These are phyloP conservation scores for Heliconius melpomene DNA, from an alignment of 1,140 invertebrate species.

Conservation along the genomic window DNA sequence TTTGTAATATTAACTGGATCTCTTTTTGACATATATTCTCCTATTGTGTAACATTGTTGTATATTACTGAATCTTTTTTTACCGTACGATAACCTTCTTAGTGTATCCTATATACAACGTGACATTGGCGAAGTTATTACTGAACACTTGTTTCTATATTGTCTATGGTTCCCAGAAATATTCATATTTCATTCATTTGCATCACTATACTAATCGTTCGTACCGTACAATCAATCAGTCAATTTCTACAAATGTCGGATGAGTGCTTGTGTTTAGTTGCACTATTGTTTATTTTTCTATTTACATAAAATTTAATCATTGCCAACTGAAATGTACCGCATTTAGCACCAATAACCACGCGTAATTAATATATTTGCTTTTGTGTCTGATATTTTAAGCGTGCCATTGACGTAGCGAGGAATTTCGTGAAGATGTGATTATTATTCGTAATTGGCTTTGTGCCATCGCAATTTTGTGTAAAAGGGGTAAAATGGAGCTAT, in stretches of 20 bases:
- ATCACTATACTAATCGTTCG: constrained; percentile 18
- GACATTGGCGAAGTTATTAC: too few species aligned
- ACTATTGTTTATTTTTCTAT: constrained; percentile 72
- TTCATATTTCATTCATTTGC: neutral
- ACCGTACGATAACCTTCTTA: too few species aligned
- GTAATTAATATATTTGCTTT: constrained; percentile 36
- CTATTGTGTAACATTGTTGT: too few species aligned
- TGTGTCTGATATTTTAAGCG: constrained; percentile 40
- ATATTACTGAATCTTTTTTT: too few species aligned
- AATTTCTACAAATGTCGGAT: constrained; percentile 68
- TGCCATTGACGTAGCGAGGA: constrained; percentile 58
- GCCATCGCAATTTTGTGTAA: constrained; percentile 68
- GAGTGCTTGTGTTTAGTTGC: constrained; percentile 58
- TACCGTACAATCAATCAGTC: constrained; percentile 51
- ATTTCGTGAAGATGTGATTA: constrained; percentile 74
- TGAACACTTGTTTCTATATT: neutral
- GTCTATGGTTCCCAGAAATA: neutral
- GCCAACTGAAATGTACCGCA: constrained; percentile 48
- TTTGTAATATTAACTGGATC: too few species aligned
- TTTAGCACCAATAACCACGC: constrained; percentile 44
- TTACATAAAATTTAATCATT: constrained; percentile 50
- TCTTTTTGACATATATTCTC: too few species aligned
- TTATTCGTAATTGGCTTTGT: constrained; percentile 71
- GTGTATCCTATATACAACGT: too few species aligned
- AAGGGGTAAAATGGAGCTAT: constrained; percentile 65